phyloP scores from a whole-genome alignment of 2,888 invertebrate species.

The Drosophila percnosoma region DNA sequence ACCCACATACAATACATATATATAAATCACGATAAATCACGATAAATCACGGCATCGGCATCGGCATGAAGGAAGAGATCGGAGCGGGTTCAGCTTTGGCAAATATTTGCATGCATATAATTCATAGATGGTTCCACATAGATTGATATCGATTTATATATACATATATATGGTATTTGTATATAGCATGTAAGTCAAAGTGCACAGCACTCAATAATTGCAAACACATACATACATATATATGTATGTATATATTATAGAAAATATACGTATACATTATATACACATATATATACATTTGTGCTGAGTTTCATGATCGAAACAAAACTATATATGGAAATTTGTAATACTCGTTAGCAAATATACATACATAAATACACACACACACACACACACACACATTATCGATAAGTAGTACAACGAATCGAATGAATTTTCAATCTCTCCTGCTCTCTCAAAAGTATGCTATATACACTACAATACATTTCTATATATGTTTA shows the following conservation, averaged over 20 bases:
- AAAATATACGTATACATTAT: slow-evolving; percentile 10
- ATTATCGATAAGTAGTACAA: slow-evolving; percentile 1
- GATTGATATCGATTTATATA: slow-evolving; percentile 42
- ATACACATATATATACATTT: background rate
- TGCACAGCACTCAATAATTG: slow-evolving; percentile 42
- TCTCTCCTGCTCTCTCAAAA: slow-evolving; percentile 16
- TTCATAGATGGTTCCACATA: slow-evolving; percentile 21
- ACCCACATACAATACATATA: background rate
- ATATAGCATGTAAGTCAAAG: slow-evolving; percentile 35
- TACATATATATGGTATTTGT: slow-evolving; percentile 46
- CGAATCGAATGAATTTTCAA: background rate
- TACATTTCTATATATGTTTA: background rate
- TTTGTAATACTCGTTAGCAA: slow-evolving; percentile 9
- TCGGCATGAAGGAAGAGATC: slow-evolving; percentile 33
- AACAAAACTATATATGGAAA: slow-evolving; percentile 7
- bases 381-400: background rate
- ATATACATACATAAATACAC: background rate
- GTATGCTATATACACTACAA: slow-evolving; percentile 17
- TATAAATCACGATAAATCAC: slow-evolving; percentile 4
- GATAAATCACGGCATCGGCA: slow-evolving; percentile 11
- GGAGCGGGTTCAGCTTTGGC: slow-evolving; percentile 52
- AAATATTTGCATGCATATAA: slow-evolving; percentile 35
- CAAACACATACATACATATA: slow-evolving; percentile 6
- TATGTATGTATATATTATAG: background rate
- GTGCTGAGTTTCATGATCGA: slow-evolving; percentile 12